A percentile compares a stretch with the other conserved stretches of the same genome.
Evolutionary conservation across 2,888 invertebrate species (phyloP).

Genomic region (Drosophila barbarae): DNA sequence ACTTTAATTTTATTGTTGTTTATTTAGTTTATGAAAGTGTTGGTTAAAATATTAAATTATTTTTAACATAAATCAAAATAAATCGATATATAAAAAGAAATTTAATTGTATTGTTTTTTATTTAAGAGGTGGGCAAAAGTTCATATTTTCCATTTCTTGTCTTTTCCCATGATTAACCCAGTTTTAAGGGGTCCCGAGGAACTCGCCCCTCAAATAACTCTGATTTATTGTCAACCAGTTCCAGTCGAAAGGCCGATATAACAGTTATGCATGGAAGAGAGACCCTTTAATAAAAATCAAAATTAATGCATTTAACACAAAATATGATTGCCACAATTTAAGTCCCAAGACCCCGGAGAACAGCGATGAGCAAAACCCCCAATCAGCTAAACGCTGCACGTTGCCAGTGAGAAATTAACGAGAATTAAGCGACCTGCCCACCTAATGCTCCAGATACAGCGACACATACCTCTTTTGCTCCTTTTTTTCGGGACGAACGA

Average conservation of each 20-base stretch:
- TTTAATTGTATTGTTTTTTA: too few relatives aligned
- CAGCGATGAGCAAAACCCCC: conserved; percentile 56
- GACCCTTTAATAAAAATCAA: conserved; percentile 32
- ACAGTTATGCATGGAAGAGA: conserved; percentile 30
- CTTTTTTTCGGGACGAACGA: conserved; percentile 8
- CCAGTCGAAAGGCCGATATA: conserved; percentile 18
- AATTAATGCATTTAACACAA: conserved; percentile 55
- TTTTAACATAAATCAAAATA: too few relatives aligned
- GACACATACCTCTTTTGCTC: conserved; percentile 22
- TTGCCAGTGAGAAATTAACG: conserved; percentile 68
- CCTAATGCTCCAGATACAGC: conserved; percentile 67
- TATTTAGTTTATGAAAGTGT: too few relatives aligned
- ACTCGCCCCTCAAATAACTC: conserved; percentile 18
- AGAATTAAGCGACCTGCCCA: conserved; percentile 71
- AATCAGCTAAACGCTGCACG: conserved; percentile 77
- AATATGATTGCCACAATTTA: conserved; percentile 64
- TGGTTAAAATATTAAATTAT: too few relatives aligned
- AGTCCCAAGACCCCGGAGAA: conserved; percentile 2
- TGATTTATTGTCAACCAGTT: conserved; percentile 48
- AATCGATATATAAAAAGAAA: too few relatives aligned
- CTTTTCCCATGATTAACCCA: conserved; percentile 35
- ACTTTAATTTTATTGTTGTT: too few relatives aligned
- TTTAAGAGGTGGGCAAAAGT: too few relatives aligned
- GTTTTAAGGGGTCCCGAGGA: conserved; percentile 7
- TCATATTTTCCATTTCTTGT: not conserved